Conservation (phyloP, 2,113 vertebrate genomes). For the Typhlomys cinereus region DNA sequence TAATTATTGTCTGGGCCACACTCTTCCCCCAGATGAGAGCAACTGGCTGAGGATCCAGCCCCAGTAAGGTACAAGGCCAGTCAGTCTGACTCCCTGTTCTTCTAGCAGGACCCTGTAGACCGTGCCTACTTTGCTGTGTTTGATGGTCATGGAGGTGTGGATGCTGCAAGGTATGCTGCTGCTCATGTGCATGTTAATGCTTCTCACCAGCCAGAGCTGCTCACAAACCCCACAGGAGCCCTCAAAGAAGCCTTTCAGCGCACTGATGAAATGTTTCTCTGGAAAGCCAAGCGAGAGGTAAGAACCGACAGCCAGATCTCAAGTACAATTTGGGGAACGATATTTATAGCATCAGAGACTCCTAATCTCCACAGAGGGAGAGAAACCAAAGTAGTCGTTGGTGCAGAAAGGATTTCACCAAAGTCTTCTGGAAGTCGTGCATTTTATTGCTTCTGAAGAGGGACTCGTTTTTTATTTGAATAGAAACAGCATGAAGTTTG, state of each 20-base stretch:
- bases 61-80: fast-evolving
- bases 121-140: constrained; percentile 94
- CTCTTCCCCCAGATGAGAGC: neutral
- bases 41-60: neutral
- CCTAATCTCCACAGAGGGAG: neutral
- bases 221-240: constrained; percentile 84
- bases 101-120: constrained; percentile 86
- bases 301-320: neutral
- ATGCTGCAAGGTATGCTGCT: constrained; percentile 92
- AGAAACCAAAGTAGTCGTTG: neutral
- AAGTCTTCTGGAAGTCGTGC: fast-evolving
- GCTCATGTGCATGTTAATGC: constrained; percentile 91
- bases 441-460: no score
- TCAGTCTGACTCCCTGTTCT: neutral
- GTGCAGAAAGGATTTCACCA: neutral
- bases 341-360: neutral
- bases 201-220: constrained; percentile 86
- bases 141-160: constrained; percentile 95
- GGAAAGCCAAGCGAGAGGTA: constrained; percentile 94
- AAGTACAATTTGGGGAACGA: fast-evolving
- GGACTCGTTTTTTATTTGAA: neutral
- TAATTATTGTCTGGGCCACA: neutral
- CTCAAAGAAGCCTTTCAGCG: constrained; percentile 89
- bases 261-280: constrained; percentile 93
- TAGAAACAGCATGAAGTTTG: neutral